Evolutionary conservation across 2,888 invertebrate genomes (phyloP), one percentile per base, ranked within the genome.

Genomic region (Blera fallax): DNA sequence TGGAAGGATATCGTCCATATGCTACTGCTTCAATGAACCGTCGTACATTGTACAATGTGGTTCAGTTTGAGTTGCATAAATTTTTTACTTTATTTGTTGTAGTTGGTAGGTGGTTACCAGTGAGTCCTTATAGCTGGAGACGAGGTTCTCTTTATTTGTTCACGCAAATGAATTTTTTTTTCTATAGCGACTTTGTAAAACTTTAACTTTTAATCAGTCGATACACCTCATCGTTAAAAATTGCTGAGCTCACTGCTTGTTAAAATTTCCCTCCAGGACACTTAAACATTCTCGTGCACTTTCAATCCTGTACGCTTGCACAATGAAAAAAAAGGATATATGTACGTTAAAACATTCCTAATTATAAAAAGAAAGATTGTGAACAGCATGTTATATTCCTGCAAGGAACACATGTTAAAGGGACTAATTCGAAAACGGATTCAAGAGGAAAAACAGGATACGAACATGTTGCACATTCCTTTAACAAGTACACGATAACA

Each of bases 351-450:
- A 40, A 45, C 45, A 60, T 37, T 74, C 48, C 62, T 81, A 81
- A 81, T 81, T 70, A 81, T 32, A 45, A 62, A 40, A 65, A 48
- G 43, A 52, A 69, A 54, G 18, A 43, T n/a, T n/a, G 14, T 16
- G 2, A 24, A 14, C 40, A 6, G 24, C 14, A 24, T 27, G 14
- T 7, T 43, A 43, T 16, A 56, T 52, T 65, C 69, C 70, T 77
- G 50, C 14, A 40, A 82, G 79, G 73, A 74, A 69, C 72, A 79
- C 74, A 74, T 79, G 73, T 74, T 74, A 18, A 58, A 74, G 64
- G 60, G 67, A 78, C 65, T 60, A 73, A 78, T 83, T 83, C 56
- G 29, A 18, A 60, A 78, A 70, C 67, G 67, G 40, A 43, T 67
- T 50, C 58, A 18, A 34, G 56, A 21, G 27, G 14, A 65, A 70